These are phyloP conservation scores for Folsomia manolachei DNA, from an alignment of 2,888 invertebrate species.

Conservation along the genomic window DNA sequence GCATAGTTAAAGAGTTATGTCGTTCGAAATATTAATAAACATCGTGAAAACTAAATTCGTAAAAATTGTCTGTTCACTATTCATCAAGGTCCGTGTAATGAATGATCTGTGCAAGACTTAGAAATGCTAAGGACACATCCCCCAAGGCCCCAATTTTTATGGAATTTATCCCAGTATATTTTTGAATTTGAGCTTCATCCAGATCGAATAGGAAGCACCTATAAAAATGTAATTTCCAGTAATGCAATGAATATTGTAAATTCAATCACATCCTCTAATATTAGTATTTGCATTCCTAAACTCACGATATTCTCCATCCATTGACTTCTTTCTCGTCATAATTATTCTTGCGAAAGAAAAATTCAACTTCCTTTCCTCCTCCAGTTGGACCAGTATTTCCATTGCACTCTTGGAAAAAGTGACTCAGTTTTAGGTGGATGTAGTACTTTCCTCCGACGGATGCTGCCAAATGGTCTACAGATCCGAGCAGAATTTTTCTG, in stretches of 20 bases:
- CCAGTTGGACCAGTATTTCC: background rate
- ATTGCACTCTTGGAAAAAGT: slow-evolving; percentile 24
- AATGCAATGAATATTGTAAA: background rate
- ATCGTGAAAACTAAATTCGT: too few species aligned
- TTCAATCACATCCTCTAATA: background rate
- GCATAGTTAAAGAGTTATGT: too few species aligned
- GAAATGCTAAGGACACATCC: slow-evolving; percentile 35
- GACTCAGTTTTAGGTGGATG: slow-evolving; percentile 32
- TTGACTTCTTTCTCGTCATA: slow-evolving; percentile 40
- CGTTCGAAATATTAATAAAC: too few species aligned
- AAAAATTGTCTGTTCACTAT: background rate
- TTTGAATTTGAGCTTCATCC: slow-evolving; percentile 33
- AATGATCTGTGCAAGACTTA: slow-evolving; percentile 40
- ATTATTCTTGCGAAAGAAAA: slow-evolving; percentile 40
- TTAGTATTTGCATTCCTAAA: background rate
- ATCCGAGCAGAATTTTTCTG: slow-evolving; percentile 36
- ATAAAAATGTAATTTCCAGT: background rate
- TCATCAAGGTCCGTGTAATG: slow-evolving; percentile 23
- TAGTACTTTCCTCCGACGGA: slow-evolving; percentile 33
- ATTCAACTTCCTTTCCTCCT: slow-evolving; percentile 30
- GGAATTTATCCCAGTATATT: slow-evolving; percentile 34
- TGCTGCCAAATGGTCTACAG: slow-evolving; percentile 34
- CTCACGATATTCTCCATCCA: slow-evolving; percentile 42
- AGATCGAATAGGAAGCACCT: slow-evolving; percentile 41
- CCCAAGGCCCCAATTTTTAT: slow-evolving; percentile 37